phyloP scores from a whole-genome alignment of 2,797 vertebrate genomes.

The Acropternis orthonyx region DNA sequence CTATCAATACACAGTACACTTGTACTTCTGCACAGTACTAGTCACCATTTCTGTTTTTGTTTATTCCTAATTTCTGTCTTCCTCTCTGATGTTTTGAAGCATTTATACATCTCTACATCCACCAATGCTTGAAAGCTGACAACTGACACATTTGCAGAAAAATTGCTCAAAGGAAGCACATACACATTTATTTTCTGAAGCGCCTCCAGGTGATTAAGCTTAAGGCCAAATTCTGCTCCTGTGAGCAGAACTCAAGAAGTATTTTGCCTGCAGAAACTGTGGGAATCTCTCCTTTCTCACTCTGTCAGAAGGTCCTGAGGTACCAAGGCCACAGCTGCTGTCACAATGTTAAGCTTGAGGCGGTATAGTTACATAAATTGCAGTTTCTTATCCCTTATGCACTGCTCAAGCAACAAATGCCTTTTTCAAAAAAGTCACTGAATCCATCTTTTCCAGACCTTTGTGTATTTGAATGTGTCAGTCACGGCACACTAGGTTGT shows the following conservation, averaged over 20 bases:
- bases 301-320: background rate
- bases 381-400: background rate
- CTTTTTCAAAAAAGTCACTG: background rate
- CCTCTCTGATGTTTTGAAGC: background rate
- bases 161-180: background rate
- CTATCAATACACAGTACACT: background rate
- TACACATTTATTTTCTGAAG: background rate
- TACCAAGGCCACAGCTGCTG: slow-evolving; percentile 36
- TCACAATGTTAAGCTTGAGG: slow-evolving; percentile 12
- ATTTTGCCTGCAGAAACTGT: slow-evolving; percentile 10
- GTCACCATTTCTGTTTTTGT: background rate
- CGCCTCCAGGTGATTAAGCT: slow-evolving; percentile 5
- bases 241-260: background rate
- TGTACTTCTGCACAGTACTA: background rate
- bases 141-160: background rate
- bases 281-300: background rate
- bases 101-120: background rate
- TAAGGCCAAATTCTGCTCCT: slow-evolving; percentile 29
- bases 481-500: background rate
- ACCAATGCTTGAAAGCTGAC: slow-evolving; percentile 6
- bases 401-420: background rate
- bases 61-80: background rate
- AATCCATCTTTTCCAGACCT: background rate
- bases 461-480: background rate
- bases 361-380: background rate